These are phyloP conservation scores for Sebastes variabilis DNA, from an alignment of 2,797 vertebrate genomes.

Conservation along the genomic window DNA sequence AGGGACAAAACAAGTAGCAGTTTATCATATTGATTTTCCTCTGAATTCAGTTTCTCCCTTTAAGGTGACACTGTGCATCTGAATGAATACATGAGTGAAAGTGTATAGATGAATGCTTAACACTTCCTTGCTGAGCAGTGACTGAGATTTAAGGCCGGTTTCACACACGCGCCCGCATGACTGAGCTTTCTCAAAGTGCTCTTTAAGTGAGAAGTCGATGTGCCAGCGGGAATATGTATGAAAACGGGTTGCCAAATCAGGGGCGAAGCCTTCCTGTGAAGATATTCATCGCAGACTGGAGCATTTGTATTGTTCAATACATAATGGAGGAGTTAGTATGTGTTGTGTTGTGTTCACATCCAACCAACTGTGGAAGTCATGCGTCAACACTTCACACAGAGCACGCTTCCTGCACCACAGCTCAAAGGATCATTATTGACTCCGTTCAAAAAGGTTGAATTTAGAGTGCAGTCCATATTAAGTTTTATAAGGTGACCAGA, in stretches of 20 bases:
- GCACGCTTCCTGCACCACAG: not conserved
- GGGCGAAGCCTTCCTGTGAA: conserved; percentile 23
- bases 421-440: conserved; percentile 28
- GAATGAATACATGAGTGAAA: conserved; percentile 71
- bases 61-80: conserved; percentile 79
- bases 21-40: conserved; percentile 89
- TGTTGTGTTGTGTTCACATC: conserved; percentile 34
- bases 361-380: conserved; percentile 5
- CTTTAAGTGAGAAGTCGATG: conserved; percentile 60
- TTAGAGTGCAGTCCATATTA: conserved; percentile 39
- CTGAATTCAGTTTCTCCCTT: conserved; percentile 82
- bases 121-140: conserved; percentile 61
- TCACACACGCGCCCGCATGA: conserved; percentile 28
- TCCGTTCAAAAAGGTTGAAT: conserved; percentile 30
- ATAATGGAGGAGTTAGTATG: conserved; percentile 7
- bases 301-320: conserved; percentile 19
- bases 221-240: conserved; percentile 29
- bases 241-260: conserved; percentile 44
- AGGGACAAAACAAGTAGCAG: conserved; percentile 87
- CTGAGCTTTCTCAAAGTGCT: conserved; percentile 52
- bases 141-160: conserved; percentile 58
- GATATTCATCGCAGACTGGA: conserved; percentile 30
- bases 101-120: conserved; percentile 60
- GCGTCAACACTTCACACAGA: conserved; percentile 8
- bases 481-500: conserved; percentile 50